Evolutionary conservation across 2,113 vertebrate genomes (phyloP), one percentile per base, ranked within the genome.

Genomic region (Myocastor coypus): DNA sequence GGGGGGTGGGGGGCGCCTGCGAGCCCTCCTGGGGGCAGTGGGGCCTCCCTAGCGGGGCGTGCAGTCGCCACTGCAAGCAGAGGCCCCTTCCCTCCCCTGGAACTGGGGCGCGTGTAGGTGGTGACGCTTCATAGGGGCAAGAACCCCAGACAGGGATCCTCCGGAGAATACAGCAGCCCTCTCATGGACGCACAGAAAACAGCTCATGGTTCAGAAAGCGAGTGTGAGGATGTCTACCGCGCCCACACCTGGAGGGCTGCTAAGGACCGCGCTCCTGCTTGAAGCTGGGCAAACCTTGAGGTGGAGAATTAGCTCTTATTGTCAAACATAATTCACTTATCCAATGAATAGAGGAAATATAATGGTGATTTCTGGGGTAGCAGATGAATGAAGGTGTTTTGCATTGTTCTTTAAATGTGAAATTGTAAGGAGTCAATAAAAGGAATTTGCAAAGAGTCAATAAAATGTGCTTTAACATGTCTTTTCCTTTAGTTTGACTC

Each of bases 391-490:
- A 3, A 24, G 34, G 12, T 61, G 7, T 87, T 87, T 50, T 57
- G 24, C 64, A 50, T 46, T 63, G 19, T 68, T 87, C 9, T 61
- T 63, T 24, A 63, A 63, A 5, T 63, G 24, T 63, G 28, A 88
- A 84, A 64, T 75, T 77, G 24, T 37, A 71, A 68, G 66, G 7
- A 78, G 19, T 9, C 28, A 66, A 28, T 90, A 94, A 68, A 73
- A 63, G 71, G 37, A 85, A 84, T 69, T 75, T 77, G 30, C 42
- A 78, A 68, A 32, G 6, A 82, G 19, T 12, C 28, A 71, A 30
- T 92, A 94, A 68, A 73, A 63, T 88, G 11, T 87, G 22, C 73
- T 87, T 92, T 75, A 73, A 68, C 46, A 34, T 71, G 22, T 69
- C 20, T 94, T 95, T 55, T n/a, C 84, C 64, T 82, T 78, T 90